phyloP scores from a whole-genome alignment of 2,797 vertebrate genomes.

The Gallinago stenura region DNA sequence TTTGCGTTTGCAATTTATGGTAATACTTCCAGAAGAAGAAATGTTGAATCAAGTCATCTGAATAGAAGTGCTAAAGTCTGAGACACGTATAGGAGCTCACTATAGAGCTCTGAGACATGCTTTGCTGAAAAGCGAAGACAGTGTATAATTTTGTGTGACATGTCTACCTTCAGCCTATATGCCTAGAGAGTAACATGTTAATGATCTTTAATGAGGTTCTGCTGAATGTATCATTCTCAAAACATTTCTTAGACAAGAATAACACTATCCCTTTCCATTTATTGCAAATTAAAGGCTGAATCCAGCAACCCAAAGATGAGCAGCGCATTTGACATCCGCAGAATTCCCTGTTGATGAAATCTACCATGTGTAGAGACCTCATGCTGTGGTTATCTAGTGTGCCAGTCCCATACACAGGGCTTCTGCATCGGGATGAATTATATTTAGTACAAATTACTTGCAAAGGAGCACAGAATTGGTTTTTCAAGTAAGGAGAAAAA shows the following conservation, averaged over 20 bases:
- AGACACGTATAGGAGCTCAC: background rate
- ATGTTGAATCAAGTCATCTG: background rate
- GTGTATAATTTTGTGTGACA: background rate
- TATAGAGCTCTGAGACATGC: background rate
- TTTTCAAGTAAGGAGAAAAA: slow-evolving; percentile 10
- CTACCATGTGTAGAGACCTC: background rate
- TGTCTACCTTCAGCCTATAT: background rate
- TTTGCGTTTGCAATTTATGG: background rate
- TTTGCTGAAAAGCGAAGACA: background rate
- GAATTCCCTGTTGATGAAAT: slow-evolving; percentile 29
- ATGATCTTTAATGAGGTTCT: slow-evolving; percentile 4
- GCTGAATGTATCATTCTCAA: background rate
- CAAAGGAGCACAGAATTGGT: background rate
- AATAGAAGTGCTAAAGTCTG: background rate
- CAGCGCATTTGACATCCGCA: background rate
- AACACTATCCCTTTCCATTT: background rate
- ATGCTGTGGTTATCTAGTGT: background rate
- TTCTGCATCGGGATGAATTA: background rate
- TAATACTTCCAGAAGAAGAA: background rate
- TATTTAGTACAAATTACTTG: background rate
- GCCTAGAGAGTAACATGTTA: background rate
- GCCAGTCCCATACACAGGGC: background rate
- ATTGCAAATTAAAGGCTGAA: slow-evolving; percentile 15
- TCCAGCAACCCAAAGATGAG: background rate
- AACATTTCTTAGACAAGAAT: background rate